A percentile compares a stretch with the other conserved stretches of the same genome.
phyloP scores from a whole-genome alignment of 2,113 vertebrate genomes.

The Apeltes quadracus region DNA sequence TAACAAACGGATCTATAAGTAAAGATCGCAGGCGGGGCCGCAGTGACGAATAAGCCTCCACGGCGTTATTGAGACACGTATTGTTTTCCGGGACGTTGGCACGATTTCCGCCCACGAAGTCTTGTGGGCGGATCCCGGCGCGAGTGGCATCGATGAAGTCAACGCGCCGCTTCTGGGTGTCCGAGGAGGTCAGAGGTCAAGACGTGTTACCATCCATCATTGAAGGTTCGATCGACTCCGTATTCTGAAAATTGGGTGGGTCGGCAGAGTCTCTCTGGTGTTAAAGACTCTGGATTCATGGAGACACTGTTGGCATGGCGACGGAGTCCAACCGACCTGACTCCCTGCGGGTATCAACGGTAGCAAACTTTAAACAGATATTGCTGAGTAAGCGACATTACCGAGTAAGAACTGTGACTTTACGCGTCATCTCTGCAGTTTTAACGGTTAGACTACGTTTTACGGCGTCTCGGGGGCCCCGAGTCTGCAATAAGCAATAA shows the following conservation, averaged over 20 bases:
- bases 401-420: background rate
- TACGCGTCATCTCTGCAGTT: background rate
- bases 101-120: slow-evolving; percentile 33
- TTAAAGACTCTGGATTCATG: slow-evolving; percentile 9
- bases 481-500: no score
- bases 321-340: slow-evolving; percentile 45
- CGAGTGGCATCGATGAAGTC: slow-evolving; percentile 20
- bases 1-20: slow-evolving; percentile 59
- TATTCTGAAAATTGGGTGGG: background rate
- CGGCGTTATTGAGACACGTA: slow-evolving; percentile 67
- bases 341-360: background rate
- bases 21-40: slow-evolving; percentile 28
- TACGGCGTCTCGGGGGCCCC: background rate
- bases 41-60: slow-evolving; percentile 58
- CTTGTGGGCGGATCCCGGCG: slow-evolving; percentile 35
- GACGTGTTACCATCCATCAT: background rate
- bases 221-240: background rate
- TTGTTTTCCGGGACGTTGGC: slow-evolving; percentile 58
- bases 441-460: background rate
- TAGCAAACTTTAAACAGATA: background rate
- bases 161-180: background rate
- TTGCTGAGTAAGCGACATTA: background rate
- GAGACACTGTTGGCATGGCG: slow-evolving; percentile 22
- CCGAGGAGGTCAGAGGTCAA: slow-evolving; percentile 7
- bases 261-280: slow-evolving; percentile 12